Evolutionary conservation across 2,113 vertebrate genomes (phyloP).

Genomic region (Chroicocephalus ridibundus): DNA sequence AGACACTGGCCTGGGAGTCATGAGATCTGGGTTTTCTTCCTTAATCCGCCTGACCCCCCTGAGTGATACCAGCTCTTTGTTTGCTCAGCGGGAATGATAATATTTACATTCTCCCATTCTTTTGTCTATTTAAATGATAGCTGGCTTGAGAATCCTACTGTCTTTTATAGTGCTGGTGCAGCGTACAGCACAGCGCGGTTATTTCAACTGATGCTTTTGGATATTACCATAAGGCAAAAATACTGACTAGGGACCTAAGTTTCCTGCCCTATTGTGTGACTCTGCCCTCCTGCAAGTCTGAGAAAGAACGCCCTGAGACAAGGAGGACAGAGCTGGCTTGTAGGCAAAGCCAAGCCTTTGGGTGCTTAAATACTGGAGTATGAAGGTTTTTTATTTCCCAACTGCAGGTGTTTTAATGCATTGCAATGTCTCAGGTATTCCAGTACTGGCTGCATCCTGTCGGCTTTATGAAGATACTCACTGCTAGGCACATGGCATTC

Average conservation of each 20-base stretch:
- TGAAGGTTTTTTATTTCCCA: background rate
- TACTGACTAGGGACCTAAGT: background rate
- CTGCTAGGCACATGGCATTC: background rate
- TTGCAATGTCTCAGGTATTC: background rate
- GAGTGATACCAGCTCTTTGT: background rate
- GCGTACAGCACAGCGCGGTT: rapidly evolving
- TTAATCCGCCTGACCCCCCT: background rate
- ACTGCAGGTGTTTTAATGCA: background rate
- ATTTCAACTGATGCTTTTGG: background rate
- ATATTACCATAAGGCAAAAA: background rate
- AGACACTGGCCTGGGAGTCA: background rate
- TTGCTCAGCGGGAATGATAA: conserved; percentile 22
- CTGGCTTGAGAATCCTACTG: background rate
- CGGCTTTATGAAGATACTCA: background rate
- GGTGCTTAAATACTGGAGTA: background rate
- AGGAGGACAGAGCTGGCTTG: background rate
- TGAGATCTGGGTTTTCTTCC: background rate
- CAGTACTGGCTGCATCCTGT: background rate
- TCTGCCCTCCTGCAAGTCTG: background rate
- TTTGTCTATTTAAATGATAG: conserved; percentile 24
- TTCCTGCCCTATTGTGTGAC: rapidly evolving
- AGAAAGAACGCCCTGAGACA: background rate
- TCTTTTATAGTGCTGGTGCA: background rate
- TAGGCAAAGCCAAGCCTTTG: background rate
- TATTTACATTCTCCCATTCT: conserved; percentile 35